Base-by-base conservation (phyloP, 2,113 vertebrate species). In the Speoplatyrhinus poulsoni region DNA sequence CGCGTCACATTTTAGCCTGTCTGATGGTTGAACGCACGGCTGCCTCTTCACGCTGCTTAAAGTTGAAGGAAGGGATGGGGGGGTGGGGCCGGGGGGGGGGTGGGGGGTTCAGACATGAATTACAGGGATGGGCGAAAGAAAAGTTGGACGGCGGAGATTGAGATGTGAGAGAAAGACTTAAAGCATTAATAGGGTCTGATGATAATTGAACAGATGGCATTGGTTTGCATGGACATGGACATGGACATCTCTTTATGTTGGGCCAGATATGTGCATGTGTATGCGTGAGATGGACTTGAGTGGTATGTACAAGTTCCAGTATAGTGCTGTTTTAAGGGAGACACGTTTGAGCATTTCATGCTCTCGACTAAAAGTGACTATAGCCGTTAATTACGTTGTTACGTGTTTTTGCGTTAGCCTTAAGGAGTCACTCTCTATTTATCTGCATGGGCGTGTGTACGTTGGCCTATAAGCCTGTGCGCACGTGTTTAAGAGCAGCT, bases 11-110 rank as follows among this genome's bases (percentile, higher is more conserved):
- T 85, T 88, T 77, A 75, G 80, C 77, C 86, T 85, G 89, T 89
- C 86, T 90, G 90, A 92, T 90, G 90, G 89, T 92, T 92, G 89
- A 92, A 90, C 70, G 90, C 89, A 89, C 73, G 90, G 81, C 86
- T 91, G 85, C 87, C 58, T 83, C 84, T 89, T 88, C 88, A 91
- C 86, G 88, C 91, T 90, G 86, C 85, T 91, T 91, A 89, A 83
- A 90, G 85, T 78, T 79, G 55, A 71, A 79, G 84, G 77, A 75
- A 80, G 77, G 69, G 72, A 81, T 63, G 33, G 75, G 36, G 16
- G 83, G 80, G 77, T 75, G 80, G 82, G 82, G 69, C 80, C 60
- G 75, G 66, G 82, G 79, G 82, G 62, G 47, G 76, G 81, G 70
- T 1, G 16, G 58, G 61, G 67, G 61, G 10, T 46, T 32, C 69